Base-by-base conservation (phyloP, 2,113 vertebrate species). In the Amphiprion ocellaris region DNA sequence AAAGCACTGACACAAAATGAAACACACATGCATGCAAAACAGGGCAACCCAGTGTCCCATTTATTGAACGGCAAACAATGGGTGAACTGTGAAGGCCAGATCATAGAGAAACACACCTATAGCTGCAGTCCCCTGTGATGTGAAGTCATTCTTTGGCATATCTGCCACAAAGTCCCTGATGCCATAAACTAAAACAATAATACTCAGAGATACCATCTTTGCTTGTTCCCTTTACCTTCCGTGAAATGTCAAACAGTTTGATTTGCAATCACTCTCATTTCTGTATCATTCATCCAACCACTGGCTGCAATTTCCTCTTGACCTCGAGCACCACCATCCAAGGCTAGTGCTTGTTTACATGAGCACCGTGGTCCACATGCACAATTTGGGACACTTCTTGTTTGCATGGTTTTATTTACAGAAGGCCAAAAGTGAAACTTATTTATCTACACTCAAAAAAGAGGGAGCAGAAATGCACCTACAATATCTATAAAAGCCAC, bases 231-330 rank as follows among this genome's bases (percentile, higher is more conserved):
- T 12, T 56, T 4, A 10, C 52, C 39, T 52, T 82, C 76, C 72
- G 58, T 69, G 26, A 72, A 58, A 63, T 11, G 64, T 65, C 67
- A 41, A 60, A 74, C 10, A 10, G 0, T 63, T 63, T 69, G 65
- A 87, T 77, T 87, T 71, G 79, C 21, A 26, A 5, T 72, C 41
- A 14, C 16, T 83, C 47, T n/a, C 9, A 47, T 24, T 65, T 56
- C 24, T 63, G 37, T 70, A 61, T 65, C 56, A 52, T 47, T 68
- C 72, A 47, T 49, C 30, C 10, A 65, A 72, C 85, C 53, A 75
- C 70, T 55, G 64, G 59, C 52, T 44, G 52, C 46, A 24, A n/a
- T 65, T 91, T 89, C 82, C 82, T 82, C 55, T 58, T 81, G 69
- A 65, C 73, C 74, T 90, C 17, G 10, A 60, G 4, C 6, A 15